Conservation (phyloP, 2,888 invertebrate species). For the Malthinus flaveolus region DNA sequence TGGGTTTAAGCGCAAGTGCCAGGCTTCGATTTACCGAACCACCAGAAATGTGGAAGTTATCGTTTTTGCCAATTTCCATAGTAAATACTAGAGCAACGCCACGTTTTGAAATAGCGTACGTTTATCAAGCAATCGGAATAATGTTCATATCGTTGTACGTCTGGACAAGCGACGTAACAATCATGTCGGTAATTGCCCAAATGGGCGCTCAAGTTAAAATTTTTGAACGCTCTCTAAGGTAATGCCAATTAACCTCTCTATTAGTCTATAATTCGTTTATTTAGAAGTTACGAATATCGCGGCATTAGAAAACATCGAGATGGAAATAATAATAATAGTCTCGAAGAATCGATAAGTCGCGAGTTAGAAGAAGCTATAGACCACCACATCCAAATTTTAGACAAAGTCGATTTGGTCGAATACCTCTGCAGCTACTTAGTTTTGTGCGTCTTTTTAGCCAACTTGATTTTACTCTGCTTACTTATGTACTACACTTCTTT, state of each 20-base stretch:
- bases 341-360: not conserved
- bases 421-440: slow-evolving; percentile 23
- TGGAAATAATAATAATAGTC: not conserved
- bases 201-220: slow-evolving; percentile 14
- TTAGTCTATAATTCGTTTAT: not conserved
- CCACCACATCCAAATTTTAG: slow-evolving; percentile 30
- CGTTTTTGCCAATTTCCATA: slow-evolving; percentile 7
- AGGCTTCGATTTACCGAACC: slow-evolving; percentile 4
- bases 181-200: slow-evolving; percentile 16
- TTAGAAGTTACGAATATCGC: slow-evolving; percentile 1
- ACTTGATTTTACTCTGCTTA: slow-evolving; percentile 10
- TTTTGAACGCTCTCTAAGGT: slow-evolving; percentile 12
- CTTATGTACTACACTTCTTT: not conserved
- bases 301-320: not conserved
- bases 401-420: slow-evolving; percentile 30
- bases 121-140: slow-evolving; percentile 9
- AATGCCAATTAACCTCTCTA: not conserved
- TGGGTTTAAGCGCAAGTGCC: slow-evolving; percentile 1
- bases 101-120: slow-evolving; percentile 9
- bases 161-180: slow-evolving; percentile 7
- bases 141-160: slow-evolving; percentile 10
- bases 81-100: slow-evolving; percentile 6
- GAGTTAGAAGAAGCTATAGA: slow-evolving; percentile 26
- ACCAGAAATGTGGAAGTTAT: slow-evolving; percentile 12
- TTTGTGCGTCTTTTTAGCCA: slow-evolving; percentile 14